Percentiles rank a stretch among this genome's conserved stretches.
These are phyloP conservation scores for Caenorhabditis angaria DNA, from an alignment of 2,888 invertebrate genomes.

Conservation along the genomic window DNA sequence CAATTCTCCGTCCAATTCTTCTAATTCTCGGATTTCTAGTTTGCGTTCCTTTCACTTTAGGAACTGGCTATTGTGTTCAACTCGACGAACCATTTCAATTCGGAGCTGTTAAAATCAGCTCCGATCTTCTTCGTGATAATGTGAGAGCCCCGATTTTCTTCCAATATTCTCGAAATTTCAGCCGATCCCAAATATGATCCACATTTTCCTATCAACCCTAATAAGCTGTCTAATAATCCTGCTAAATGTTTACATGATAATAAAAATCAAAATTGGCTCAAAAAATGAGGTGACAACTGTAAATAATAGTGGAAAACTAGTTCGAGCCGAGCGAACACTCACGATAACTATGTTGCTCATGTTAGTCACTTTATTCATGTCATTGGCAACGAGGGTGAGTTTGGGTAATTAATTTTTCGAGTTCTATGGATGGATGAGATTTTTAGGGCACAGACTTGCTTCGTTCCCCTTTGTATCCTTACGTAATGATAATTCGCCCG, in stretches of 20 bases:
- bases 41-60: conserved; percentile 13
- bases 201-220: conserved; percentile 12
- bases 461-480: conserved; percentile 13
- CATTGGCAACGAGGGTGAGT: conserved; percentile 19
- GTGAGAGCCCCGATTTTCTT: too few relatives aligned
- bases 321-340: conserved; percentile 18
- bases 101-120: conserved; percentile 17
- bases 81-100: conserved; percentile 19
- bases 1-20: conserved; percentile 12
- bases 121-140: conserved; percentile 10
- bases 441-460: conserved; percentile 13
- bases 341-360: conserved; percentile 31
- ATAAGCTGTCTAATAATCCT: conserved; percentile 4
- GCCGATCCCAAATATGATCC: conserved; percentile 6
- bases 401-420: too few relatives aligned
- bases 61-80: conserved; percentile 17
- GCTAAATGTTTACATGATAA: conserved; percentile 9
- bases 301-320: neutral
- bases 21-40: conserved; percentile 13
- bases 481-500: conserved; percentile 15
- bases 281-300: conserved; percentile 7
- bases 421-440: too few relatives aligned
- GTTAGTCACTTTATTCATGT: conserved; percentile 14
- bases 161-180: conserved; percentile 8
- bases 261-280: too few relatives aligned